Evolutionary conservation across 2,797 vertebrate genomes (phyloP).

Genomic region (Dermochelys coriacea): DNA sequence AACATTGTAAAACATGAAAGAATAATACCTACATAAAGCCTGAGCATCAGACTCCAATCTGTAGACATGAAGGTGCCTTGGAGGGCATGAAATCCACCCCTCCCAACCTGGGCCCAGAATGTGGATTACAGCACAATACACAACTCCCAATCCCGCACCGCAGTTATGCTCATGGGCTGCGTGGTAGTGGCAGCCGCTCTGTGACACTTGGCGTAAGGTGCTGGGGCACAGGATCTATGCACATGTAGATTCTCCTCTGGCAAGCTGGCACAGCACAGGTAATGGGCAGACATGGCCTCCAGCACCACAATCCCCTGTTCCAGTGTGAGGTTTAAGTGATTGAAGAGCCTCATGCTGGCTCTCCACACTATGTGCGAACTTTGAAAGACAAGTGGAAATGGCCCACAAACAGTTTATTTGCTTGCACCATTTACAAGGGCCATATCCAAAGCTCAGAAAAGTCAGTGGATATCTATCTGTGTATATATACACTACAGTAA

Average conservation of each 20-base stretch:
- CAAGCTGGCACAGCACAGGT: too few species aligned
- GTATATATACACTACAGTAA: background rate
- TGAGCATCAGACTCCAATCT: background rate
- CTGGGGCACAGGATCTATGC: background rate
- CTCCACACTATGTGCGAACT: background rate
- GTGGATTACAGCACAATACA: background rate
- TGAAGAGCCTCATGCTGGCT: too few species aligned
- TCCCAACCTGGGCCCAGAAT: background rate
- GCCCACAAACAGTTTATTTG: background rate
- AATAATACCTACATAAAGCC: background rate
- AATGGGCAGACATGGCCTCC: background rate
- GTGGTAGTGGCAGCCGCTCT: background rate
- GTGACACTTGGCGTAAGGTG: background rate
- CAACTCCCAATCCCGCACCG: fast-evolving
- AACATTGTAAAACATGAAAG: background rate
- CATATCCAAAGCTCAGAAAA: background rate
- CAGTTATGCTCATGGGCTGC: background rate
- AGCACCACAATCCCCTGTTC: background rate
- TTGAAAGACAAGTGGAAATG: background rate
- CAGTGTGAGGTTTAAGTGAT: background rate
- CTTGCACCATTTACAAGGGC: background rate
- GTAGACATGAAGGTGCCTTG: background rate
- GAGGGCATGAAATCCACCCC: background rate
- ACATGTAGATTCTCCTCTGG: too few species aligned
- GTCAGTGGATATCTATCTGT: background rate